Evolutionary conservation across 2,888 invertebrate genomes (phyloP).

Genomic region (Limnephilus lunatus): DNA sequence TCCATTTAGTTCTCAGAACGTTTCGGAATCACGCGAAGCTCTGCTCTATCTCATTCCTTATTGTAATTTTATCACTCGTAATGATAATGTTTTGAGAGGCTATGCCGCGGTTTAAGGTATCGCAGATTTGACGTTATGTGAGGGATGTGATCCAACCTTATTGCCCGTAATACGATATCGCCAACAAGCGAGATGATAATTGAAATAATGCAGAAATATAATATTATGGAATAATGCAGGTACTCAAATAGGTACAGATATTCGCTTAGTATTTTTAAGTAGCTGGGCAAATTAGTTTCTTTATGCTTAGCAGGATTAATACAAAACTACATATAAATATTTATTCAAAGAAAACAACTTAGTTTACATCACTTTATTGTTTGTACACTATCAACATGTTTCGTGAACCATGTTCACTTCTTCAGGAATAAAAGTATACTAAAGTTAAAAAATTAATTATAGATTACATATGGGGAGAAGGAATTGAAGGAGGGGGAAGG

Average conservation of each 20-base stretch:
- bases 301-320: neutral
- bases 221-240: neutral
- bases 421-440: no score
- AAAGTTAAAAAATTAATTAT: no score
- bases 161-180: neutral
- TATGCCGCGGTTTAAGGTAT: neutral
- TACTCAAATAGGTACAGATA: neutral
- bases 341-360: no score
- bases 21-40: conserved; percentile 34
- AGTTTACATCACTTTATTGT: no score
- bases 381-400: no score
- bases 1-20: conserved; percentile 18
- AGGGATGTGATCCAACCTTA: neutral
- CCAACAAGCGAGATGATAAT: neutral
- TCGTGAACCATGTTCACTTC: no score
- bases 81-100: conserved; percentile 49
- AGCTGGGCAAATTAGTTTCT: neutral
- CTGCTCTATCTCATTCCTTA: conserved; percentile 8
- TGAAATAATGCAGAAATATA: neutral
- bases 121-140: neutral
- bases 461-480: no score
- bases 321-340: no score
- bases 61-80: conserved; percentile 62
- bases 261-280: neutral
- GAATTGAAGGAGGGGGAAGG: no score